Percentiles rank a stretch among this genome's conserved stretches.
phyloP scores from a whole-genome alignment of 2,113 vertebrate species.

The Microtus richardsoni region DNA sequence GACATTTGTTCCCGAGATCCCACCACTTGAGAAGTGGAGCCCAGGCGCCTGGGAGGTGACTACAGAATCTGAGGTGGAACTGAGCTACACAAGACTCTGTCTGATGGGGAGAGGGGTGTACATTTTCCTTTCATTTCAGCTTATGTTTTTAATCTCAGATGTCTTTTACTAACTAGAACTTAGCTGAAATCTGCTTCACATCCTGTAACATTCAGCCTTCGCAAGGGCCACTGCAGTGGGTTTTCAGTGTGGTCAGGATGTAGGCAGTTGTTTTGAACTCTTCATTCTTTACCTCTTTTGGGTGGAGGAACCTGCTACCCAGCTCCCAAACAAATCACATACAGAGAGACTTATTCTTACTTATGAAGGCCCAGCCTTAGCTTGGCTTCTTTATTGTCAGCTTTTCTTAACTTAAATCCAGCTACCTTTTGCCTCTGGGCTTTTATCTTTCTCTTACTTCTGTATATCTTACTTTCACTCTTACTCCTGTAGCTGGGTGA shows the following conservation, averaged over 20 bases:
- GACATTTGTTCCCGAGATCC: no score
- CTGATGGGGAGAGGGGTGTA: not conserved
- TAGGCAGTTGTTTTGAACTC: not conserved
- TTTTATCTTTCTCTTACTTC: no score
- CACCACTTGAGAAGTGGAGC: not conserved
- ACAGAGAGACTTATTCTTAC: no score
- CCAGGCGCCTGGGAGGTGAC: not conserved
- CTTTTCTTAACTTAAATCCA: no score
- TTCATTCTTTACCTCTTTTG: no score
- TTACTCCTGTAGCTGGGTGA: no score
- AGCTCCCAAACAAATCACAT: no score
- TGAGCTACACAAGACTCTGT: not conserved
- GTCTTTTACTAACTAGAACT: constrained; percentile 7
- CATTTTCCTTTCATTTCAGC: constrained; percentile 15
- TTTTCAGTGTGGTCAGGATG: constrained; percentile 28
- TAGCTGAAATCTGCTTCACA: constrained; percentile 35
- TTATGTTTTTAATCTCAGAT: not conserved
- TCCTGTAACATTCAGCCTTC: constrained; percentile 42
- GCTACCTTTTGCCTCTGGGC: no score
- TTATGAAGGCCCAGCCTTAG: no score
- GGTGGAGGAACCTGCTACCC: no score
- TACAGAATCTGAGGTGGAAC: not conserved
- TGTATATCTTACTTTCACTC: no score
- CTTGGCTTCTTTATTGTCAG: no score
- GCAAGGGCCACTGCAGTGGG: not conserved